These are phyloP conservation scores for Dasypus novemcinctus DNA, from an alignment of 2,113 vertebrate species.

Conservation along the genomic window DNA sequence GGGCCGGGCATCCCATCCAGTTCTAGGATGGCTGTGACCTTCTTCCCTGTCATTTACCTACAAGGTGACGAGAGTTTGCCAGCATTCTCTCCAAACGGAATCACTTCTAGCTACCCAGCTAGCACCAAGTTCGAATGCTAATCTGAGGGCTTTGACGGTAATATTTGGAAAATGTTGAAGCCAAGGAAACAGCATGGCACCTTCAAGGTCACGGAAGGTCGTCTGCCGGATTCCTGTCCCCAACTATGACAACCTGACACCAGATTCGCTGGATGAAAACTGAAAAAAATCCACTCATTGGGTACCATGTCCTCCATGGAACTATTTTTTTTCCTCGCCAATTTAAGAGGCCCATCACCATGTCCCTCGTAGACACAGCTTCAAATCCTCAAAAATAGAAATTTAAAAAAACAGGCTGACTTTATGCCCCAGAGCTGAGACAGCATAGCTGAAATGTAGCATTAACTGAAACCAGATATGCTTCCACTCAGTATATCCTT, in stretches of 20 bases:
- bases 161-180: not conserved
- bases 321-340: not conserved
- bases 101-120: not conserved
- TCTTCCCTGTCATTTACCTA: not conserved
- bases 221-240: too few relatives aligned
- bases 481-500: not conserved
- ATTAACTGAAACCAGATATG: not conserved
- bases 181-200: not conserved
- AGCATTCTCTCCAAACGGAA: not conserved
- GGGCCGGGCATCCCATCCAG: not conserved
- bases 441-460: not conserved
- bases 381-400: not conserved
- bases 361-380: not conserved
- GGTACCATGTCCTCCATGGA: fast-evolving
- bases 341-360: not conserved
- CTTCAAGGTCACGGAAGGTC: not conserved
- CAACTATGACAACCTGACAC: fast-evolving
- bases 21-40: not conserved
- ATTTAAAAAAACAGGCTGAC: not conserved
- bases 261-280: not conserved
- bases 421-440: not conserved
- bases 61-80: not conserved
- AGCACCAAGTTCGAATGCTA: not conserved
- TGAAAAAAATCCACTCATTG: fast-evolving
- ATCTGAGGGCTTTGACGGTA: not conserved